Conservation (phyloP, 1,140 invertebrate genomes). For the Drosophila bifasciata region DNA sequence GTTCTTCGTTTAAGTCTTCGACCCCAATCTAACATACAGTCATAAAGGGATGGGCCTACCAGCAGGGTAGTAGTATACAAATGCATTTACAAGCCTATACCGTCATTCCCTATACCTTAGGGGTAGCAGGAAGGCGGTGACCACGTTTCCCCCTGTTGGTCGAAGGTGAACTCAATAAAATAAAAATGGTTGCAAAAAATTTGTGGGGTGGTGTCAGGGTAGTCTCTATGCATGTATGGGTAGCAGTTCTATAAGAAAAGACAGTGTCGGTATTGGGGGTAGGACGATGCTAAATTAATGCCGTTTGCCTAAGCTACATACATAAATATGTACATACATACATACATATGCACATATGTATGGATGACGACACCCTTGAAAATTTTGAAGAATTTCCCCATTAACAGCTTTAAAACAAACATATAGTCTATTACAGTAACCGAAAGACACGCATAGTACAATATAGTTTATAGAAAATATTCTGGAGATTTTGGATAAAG, state of each 20-base stretch:
- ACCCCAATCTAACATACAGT: constrained; percentile 23
- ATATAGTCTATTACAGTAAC: too few relatives aligned
- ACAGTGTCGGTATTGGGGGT: too few relatives aligned
- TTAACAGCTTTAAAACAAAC: too few relatives aligned
- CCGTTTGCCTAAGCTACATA: background rate
- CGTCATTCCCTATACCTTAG: constrained; percentile 34
- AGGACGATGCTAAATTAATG: background rate
- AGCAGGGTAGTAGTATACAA: constrained; percentile 12
- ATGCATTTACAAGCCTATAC: constrained; percentile 7
- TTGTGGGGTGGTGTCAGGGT: constrained; percentile 34
- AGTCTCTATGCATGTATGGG: background rate
- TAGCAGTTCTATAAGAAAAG: too few relatives aligned
- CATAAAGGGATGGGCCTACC: constrained; percentile 35
- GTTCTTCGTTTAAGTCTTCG: constrained; percentile 19
- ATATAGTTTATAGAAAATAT: too few relatives aligned
- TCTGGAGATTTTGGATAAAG: too few relatives aligned
- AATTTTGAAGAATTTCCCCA: too few relatives aligned
- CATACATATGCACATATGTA: background rate
- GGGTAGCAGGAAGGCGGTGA: constrained; percentile 52
- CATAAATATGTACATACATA: background rate
- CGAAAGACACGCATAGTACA: too few relatives aligned
- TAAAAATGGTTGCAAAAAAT: constrained; percentile 65
- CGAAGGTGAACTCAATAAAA: constrained; percentile 29
- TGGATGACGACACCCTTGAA: too few relatives aligned
- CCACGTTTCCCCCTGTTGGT: constrained; percentile 34